Conservation (phyloP, 1,140 invertebrate genomes). For the Drosophila nannoptera region DNA sequence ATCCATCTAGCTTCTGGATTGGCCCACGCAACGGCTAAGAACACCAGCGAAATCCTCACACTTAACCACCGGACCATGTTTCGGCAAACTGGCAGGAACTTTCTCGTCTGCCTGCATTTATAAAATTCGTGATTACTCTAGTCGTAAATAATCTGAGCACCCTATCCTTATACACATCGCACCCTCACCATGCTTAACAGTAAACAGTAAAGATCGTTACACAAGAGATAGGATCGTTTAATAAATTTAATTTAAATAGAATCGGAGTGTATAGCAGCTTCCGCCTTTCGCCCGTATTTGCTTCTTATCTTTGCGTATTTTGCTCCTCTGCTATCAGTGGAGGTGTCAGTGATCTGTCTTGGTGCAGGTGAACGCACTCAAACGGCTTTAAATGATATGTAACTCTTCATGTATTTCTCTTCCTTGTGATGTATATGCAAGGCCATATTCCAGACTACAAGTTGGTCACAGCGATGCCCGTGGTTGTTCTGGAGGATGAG, state of each 20-base stretch:
- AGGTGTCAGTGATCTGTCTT: constrained; percentile 7
- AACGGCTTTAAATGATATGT: background rate
- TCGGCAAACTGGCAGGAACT: background rate
- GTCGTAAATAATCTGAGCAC: no score
- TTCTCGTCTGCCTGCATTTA: background rate
- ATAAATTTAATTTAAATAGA: no score
- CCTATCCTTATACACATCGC: no score
- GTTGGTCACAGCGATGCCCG: constrained; percentile 82
- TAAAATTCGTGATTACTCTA: background rate
- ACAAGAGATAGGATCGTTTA: no score
- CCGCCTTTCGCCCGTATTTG: background rate
- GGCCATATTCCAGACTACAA: constrained; percentile 80
- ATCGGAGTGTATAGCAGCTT: background rate
- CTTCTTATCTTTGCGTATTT: constrained; percentile 9
- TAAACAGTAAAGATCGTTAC: no score
- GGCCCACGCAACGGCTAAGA: background rate
- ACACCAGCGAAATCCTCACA: background rate
- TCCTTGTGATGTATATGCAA: constrained; percentile 8
- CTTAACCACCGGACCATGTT: constrained; percentile 8
- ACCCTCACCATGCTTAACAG: no score
- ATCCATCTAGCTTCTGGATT: background rate
- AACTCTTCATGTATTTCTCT: background rate
- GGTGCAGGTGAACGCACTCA: constrained; percentile 7
- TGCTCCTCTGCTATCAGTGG: constrained; percentile 8
- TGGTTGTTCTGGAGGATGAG: constrained; percentile 82